These are phyloP conservation scores for Zaprionus obscuricornis DNA, from an alignment of 2,888 invertebrate genomes.

Conservation along the genomic window DNA sequence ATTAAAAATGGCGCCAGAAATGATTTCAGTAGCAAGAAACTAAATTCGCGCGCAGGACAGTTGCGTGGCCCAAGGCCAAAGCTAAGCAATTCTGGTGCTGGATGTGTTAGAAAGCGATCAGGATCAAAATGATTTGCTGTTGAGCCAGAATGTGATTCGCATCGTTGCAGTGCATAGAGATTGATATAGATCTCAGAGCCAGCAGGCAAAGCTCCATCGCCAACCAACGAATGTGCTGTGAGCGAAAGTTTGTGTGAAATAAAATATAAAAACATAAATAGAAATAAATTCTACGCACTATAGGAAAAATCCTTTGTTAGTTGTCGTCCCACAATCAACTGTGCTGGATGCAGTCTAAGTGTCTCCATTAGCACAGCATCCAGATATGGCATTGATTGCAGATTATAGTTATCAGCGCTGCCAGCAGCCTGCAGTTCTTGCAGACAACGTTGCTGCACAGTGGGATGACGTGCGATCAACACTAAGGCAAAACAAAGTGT, in stretches of 20 bases:
- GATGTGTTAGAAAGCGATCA: slow-evolving; percentile 47
- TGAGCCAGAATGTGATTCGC: slow-evolving; percentile 27
- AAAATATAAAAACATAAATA: too few species aligned
- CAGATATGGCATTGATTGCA: slow-evolving; percentile 40
- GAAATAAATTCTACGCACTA: slow-evolving; percentile 39
- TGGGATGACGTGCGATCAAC: slow-evolving; percentile 60
- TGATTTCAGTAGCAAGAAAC: slow-evolving; percentile 47
- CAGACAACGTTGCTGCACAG: slow-evolving; percentile 54
- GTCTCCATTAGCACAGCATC: slow-evolving; percentile 85
- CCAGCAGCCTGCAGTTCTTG: slow-evolving; percentile 33
- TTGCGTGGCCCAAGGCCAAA: slow-evolving; percentile 64
- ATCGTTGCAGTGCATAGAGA: slow-evolving; percentile 56
- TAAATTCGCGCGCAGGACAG: slow-evolving; percentile 59
- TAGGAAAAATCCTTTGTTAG: slow-evolving; percentile 56
- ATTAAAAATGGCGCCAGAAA: slow-evolving; percentile 54
- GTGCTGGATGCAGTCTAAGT: slow-evolving; percentile 86
- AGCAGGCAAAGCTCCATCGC: slow-evolving; percentile 55
- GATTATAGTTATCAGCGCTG: not conserved
- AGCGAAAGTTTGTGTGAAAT: not conserved
- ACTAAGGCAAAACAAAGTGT: slow-evolving; percentile 57
- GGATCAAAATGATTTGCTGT: slow-evolving; percentile 45
- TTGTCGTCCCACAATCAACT: slow-evolving; percentile 74
- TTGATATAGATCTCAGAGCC: slow-evolving; percentile 63
- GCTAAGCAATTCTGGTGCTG: slow-evolving; percentile 34
- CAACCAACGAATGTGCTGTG: slow-evolving; percentile 53